Evolutionary conservation across 2,113 vertebrate species (phyloP).

Genomic region (Oreochromis tanganicae): DNA sequence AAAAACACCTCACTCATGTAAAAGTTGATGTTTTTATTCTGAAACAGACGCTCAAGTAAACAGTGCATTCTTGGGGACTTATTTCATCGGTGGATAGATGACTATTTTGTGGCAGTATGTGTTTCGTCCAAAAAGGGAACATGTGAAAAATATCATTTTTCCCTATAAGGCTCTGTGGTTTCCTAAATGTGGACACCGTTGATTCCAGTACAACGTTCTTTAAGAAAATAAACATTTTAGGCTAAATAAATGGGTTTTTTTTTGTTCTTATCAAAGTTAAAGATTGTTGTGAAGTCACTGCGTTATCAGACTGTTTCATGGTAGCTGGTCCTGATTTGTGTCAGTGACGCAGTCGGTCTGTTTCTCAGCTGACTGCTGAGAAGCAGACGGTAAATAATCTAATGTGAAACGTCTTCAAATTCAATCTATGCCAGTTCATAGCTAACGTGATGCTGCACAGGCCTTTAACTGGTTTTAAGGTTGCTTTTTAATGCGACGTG

Average conservation of each 20-base stretch:
- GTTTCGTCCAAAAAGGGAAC: rapidly evolving
- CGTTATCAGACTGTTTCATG: not conserved
- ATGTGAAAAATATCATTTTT: not conserved
- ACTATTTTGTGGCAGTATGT: not conserved
- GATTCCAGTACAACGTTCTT: not conserved
- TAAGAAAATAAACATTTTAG: not conserved
- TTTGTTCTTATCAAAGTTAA: not conserved
- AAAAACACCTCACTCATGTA: not conserved
- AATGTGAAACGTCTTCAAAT: not conserved
- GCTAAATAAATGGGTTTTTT: not conserved
- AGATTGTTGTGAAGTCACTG: not conserved
- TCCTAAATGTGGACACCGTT: not conserved
- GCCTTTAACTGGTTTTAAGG: not conserved
- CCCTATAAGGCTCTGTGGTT: not conserved
- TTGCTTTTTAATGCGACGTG: not conserved
- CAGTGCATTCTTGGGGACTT: not conserved
- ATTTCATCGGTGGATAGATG: not conserved
- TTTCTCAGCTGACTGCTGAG: not conserved
- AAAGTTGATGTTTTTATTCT: not conserved
- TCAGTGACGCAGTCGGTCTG: not conserved
- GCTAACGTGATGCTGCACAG: not conserved
- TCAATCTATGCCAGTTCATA: not conserved
- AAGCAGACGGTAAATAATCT: not conserved
- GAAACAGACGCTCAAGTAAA: rapidly evolving
- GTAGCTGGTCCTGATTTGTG: not conserved